Conservation (phyloP, 2,888 invertebrate species). For the Eugnorisma glareosa region DNA sequence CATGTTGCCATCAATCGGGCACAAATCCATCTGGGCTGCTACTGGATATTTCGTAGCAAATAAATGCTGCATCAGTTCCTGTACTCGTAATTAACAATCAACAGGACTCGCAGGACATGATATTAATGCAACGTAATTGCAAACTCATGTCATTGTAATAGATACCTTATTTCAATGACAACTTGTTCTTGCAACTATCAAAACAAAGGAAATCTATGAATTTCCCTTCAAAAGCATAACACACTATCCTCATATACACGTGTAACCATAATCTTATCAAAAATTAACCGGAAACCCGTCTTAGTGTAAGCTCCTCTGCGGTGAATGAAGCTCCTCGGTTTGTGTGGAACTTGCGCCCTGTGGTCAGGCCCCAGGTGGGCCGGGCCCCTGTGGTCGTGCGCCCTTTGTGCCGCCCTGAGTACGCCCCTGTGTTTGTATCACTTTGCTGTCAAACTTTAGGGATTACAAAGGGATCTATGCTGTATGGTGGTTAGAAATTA, state of each 20-base stretch:
- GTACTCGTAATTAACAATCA: too few species aligned
- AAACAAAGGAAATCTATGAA: constrained; percentile 6
- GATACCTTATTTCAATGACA: background rate
- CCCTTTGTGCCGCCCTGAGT: constrained; percentile 39
- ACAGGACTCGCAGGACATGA: background rate
- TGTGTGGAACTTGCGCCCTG: constrained; percentile 58
- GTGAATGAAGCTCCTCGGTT: constrained; percentile 25
- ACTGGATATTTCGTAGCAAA: too few species aligned
- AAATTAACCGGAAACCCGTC: constrained; percentile 34
- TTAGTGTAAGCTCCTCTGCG: constrained; percentile 45
- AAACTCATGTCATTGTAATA: background rate
- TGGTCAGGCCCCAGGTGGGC: constrained; percentile 55
- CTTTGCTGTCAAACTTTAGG: constrained; percentile 53
- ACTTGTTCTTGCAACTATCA: background rate
- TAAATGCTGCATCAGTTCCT: background rate
- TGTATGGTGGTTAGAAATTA: constrained; percentile 15
- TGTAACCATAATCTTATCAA: constrained; percentile 49
- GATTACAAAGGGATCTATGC: constrained; percentile 34
- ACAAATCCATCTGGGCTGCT: background rate
- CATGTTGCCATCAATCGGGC: background rate
- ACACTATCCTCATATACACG: background rate
- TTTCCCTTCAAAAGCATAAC: background rate
- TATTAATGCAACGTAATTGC: background rate
- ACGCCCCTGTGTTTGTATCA: constrained; percentile 34
- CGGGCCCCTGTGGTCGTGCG: constrained; percentile 47